Base-by-base conservation (phyloP, 2,888 invertebrate genomes). In the Drosophila pseudotalamancana region DNA sequence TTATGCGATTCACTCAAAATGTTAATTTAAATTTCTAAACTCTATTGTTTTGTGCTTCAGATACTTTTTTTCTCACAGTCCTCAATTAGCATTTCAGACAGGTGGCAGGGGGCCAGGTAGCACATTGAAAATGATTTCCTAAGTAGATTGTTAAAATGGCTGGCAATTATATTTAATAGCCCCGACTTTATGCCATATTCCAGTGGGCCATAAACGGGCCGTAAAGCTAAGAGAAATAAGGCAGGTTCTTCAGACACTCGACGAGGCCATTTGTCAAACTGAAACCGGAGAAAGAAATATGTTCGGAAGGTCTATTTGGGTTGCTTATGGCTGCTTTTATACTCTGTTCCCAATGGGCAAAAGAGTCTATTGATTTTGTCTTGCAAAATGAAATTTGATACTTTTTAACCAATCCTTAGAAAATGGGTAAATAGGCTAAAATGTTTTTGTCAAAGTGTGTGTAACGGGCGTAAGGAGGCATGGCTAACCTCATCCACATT, bases 71-170 rank as follows among this genome's bases (percentile, higher is more conserved):
- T 32, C 21, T 45, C 48, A 39, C 51, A 51, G 60, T 45, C 59
- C 59, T 39, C 82, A 81, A 81, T 79, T 79, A 81, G 83, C 79
- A 79, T 85, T 48, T 31, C 31, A 45, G 45, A 12, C 25, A 21
- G 56, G 29, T 31, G 6, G 37, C 2, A 4, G 27, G 18, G 9
- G 5, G 27, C 4, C 3, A 21, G 18, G 8, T 9, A 57, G 76
- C 55, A 54, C 85, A 85, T 82, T 82, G 69, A 79, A 82, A 79
- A 85, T 82, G 86, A 82, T 82, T 82, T 77, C 60, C 80, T 70
- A 82, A 85, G 86, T 82, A 85, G 80, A 82, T 85, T 77, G 80
- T 70, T 72, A 86, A 82, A 85, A 82, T 85, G 65, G 80, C 80
- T 70, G 62, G 65, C 86, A 85, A 82, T 82, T 82, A 82, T 77